These are phyloP conservation scores for Sus scrofa DNA, from an alignment of 2,113 vertebrate genomes.

Conservation along the genomic window DNA sequence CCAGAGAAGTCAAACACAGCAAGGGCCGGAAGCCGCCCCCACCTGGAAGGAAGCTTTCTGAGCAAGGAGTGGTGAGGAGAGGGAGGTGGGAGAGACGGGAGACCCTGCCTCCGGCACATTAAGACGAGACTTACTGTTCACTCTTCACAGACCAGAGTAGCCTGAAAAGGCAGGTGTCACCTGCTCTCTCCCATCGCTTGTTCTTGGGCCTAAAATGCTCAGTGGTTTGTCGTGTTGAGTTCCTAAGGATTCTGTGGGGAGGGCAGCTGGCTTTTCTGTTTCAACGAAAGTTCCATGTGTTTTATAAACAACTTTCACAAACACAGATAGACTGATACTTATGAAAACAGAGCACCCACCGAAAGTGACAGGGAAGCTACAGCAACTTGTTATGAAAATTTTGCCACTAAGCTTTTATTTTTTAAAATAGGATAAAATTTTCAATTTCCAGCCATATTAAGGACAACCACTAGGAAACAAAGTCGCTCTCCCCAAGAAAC, in stretches of 20 bases:
- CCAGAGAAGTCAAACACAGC: background rate
- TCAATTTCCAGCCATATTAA: slow-evolving; percentile 1
- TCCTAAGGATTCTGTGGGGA: background rate
- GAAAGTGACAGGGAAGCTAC: background rate
- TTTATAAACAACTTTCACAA: slow-evolving; percentile 30
- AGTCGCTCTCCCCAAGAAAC: background rate
- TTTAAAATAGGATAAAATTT: background rate
- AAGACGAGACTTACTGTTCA: background rate
- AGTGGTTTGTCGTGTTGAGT: background rate
- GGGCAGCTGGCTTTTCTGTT: background rate
- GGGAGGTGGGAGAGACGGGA: background rate
- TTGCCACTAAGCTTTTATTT: background rate
- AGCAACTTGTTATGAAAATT: background rate
- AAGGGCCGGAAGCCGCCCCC: too few species aligned
- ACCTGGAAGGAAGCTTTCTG: background rate
- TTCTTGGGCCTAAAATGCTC: background rate
- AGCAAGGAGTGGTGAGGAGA: background rate
- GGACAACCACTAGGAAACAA: background rate
- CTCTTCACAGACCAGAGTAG: background rate
- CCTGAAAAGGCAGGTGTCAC: background rate
- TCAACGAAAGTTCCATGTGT: background rate
- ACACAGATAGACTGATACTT: background rate
- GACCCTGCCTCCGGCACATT: background rate
- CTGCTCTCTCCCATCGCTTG: background rate
- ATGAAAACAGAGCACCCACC: background rate